Evolutionary conservation across 2,888 invertebrate species (phyloP), one percentile per base, ranked within the genome.

Genomic region (Halictus ligatus): DNA sequence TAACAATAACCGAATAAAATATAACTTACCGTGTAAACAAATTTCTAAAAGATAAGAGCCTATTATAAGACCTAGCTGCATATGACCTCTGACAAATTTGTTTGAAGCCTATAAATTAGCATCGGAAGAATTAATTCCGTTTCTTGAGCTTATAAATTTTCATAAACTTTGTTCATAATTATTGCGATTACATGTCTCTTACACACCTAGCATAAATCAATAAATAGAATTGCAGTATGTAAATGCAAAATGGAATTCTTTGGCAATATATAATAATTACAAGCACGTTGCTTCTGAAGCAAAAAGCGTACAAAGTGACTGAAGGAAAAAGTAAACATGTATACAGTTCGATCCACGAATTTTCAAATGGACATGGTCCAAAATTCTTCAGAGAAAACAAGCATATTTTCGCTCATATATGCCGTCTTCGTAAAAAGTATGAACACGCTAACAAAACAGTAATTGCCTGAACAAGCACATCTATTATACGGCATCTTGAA

Each of bases 181-280:
- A 6, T 29, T 25, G 67, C 84, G 73, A 81, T 78, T 67, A 35
- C 29, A 29, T 8, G 7, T 8, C 25, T 25, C 77, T 40, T 77
- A 43, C 25, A 50, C 35, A 43, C 15, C 10, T 60, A 79, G 35
- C 12, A 64, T 60, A 50, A 40, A 35, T 73, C 43, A 74, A 40
- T 71, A 77, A 54, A 64, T 69, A 48, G 40, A 78, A 69, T 15
- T 54, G 46, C 18, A 48, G 29, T 79, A 43, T 29, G 25, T 48
- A 88, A 86, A 88, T 86, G 60, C 78, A 80, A 87, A 89, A 80
- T 78, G 60, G 50, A 80, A 84, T 76, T 91, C 90, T 91, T 91
- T 89, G 89, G 90, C 78, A 80, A 80, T 72, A 80, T 64, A 83
- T 69, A 83, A 86, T 83, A 81, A 81, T 77, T 29, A 54, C 77